Evolutionary conservation across 2,113 vertebrate species (phyloP), one percentile per base, ranked within the genome.

Genomic region (Ranitomeya imitator): DNA sequence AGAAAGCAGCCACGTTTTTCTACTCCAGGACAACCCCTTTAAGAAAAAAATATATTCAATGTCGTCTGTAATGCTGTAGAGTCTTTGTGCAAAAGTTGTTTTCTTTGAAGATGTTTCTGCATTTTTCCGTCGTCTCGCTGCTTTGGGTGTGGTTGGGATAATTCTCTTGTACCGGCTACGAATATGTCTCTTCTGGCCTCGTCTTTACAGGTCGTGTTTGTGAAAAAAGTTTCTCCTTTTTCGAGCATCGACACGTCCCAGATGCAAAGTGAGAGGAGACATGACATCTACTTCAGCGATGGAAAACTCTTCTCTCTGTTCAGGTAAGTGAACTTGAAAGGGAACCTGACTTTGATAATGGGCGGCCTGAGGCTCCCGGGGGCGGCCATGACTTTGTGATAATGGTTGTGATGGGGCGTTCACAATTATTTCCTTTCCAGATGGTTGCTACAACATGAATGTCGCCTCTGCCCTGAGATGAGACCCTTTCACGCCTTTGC

Each of bases 221-320:
- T 97, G 59, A 93, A 94, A 85, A 97, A 96, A 83, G 94, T 96
- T 0, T 92, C 94, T 0, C 92, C 96, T 3, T 99, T 98, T 90
- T 94, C 95, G 5, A 90, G 94, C 4, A 95, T 99, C 81, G 92
- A 94, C 54, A 92, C 95, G 61, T 93, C 95, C 4, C 95, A 97
- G 89, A 94, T 98, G 89, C 96, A 96, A 89, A 94, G 96, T 11
- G 98, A 99, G 92, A 98, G 96, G 93, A 97, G 96, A 65, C 94
- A 97, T 0, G 97, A 97, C 91, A 98, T 99, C 90, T 98, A 97
- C 90, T 99, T 98, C 82, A 93, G 81, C 0, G 96, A 99, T 6
- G 95, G 93, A 4, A 96, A 93, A 54, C 96, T 97, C 89, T 95
- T 96, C 21, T 94, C 95, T 0, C 92, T 98, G 85, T 99, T 96